Conservation (phyloP, 2,888 invertebrate genomes). For the Bruchidius siliquastri region DNA sequence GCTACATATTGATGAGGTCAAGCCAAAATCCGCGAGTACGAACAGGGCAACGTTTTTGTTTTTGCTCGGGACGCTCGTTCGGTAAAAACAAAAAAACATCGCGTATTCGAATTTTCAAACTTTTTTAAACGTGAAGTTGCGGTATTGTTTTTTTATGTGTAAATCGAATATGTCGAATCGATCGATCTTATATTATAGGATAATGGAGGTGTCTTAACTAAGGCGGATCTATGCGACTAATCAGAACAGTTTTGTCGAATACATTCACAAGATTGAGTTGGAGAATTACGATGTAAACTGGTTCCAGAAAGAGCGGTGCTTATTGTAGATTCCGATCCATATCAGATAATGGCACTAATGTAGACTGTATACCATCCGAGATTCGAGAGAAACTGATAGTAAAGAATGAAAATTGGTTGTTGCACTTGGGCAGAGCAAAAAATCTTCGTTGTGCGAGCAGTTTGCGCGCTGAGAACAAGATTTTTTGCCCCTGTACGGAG, state of each 20-base stretch:
- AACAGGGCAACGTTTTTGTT: neutral
- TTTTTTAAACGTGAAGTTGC: too few species aligned
- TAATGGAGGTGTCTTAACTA: neutral
- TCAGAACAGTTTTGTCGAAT: neutral
- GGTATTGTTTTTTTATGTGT: too few species aligned
- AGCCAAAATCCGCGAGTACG: neutral
- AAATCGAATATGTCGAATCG: too few species aligned
- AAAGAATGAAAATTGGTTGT: neutral
- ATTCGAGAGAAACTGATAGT: neutral
- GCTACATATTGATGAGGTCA: neutral
- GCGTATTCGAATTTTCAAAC: too few species aligned
- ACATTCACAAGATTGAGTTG: neutral
- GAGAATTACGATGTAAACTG: neutral
- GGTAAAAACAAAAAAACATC: too few species aligned
- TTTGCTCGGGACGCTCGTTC: too few species aligned
- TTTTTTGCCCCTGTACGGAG: neutral
- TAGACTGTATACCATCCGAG: neutral
- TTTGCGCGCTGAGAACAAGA: neutral
- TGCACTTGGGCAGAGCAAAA: neutral
- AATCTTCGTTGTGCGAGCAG: neutral
- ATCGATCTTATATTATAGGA: too few species aligned
- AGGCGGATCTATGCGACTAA: neutral
- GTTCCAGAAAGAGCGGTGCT: neutral
- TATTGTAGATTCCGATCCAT: neutral
- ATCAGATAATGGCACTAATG: neutral